phyloP scores from a whole-genome alignment of 2,113 vertebrate species.

The Hyla sarda region DNA sequence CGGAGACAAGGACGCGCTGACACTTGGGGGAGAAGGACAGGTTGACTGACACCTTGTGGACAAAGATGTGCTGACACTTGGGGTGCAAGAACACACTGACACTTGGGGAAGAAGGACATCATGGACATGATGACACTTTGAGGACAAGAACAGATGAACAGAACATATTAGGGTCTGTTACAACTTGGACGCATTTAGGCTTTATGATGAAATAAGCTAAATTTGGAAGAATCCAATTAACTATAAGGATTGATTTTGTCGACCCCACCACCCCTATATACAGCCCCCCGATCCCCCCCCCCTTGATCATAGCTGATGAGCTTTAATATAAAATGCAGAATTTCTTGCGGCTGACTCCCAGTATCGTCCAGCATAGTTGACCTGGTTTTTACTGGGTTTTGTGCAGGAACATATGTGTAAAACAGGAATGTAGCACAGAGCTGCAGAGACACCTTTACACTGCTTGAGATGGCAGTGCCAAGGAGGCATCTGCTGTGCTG shows the following conservation, averaged over 20 bases:
- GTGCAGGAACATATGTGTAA: neutral
- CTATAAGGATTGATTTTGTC: too few relatives aligned
- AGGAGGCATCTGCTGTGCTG: neutral
- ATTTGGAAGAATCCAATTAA: neutral
- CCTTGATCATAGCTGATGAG: neutral
- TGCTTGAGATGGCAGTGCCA: neutral
- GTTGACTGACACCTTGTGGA: too few relatives aligned
- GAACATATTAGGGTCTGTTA: too few relatives aligned
- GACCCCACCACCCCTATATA: neutral
- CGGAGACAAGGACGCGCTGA: too few relatives aligned
- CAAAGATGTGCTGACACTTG: neutral
- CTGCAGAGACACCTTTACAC: neutral
- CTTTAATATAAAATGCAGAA: neutral
- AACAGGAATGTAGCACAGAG: neutral
- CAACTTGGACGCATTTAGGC: too few relatives aligned
- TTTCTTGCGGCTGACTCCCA: neutral
- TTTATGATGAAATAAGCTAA: too few relatives aligned
- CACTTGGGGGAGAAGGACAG: too few relatives aligned
- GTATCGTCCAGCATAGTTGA: neutral
- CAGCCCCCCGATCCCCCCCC: neutral
- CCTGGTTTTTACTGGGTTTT: conserved; percentile 9
- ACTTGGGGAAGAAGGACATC: too few relatives aligned
- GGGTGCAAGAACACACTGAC: too few relatives aligned
- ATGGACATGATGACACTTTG: too few relatives aligned
- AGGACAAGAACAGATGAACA: too few relatives aligned